Conservation (phyloP, 2,888 invertebrate genomes). For the Eurytoma adleriae region DNA sequence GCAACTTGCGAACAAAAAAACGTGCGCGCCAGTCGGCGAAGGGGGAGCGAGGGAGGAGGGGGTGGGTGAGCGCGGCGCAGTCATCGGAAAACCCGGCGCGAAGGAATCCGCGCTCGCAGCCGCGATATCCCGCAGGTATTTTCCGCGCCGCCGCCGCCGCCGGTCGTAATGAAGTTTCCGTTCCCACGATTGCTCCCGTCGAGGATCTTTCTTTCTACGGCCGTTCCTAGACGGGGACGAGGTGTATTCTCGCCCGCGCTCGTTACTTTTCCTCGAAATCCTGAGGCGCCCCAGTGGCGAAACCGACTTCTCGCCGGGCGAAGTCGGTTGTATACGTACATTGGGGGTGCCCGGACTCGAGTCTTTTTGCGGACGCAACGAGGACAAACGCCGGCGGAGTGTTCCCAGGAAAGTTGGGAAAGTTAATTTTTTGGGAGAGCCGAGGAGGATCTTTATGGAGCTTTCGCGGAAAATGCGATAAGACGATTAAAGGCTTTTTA, state of each 20-base stretch:
- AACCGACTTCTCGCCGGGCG: neutral
- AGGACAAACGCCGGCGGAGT: neutral
- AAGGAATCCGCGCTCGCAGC: constrained; percentile 18
- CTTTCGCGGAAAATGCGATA: neutral
- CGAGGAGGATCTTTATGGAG: neutral
- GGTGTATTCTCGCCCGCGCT: neutral
- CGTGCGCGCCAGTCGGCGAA: neutral
- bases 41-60: neutral
- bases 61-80: neutral
- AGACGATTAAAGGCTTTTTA: too few relatives aligned
- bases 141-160: constrained; percentile 9
- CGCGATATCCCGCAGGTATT: constrained; percentile 26
- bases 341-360: neutral
- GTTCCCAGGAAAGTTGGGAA: too few relatives aligned
- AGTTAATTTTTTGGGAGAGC: neutral
- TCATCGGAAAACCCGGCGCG: constrained; percentile 22
- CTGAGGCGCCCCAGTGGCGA: neutral
- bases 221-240: neutral
- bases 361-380: neutral
- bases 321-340: neutral
- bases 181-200: constrained; percentile 36
- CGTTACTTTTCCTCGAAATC: neutral
- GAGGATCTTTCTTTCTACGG: neutral
- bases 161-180: constrained; percentile 42
- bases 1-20: too few relatives aligned